Percentiles rank a stretch among this genome's conserved stretches.
phyloP scores from a whole-genome alignment of 2,888 invertebrate genomes.

The Molanna angustata region DNA sequence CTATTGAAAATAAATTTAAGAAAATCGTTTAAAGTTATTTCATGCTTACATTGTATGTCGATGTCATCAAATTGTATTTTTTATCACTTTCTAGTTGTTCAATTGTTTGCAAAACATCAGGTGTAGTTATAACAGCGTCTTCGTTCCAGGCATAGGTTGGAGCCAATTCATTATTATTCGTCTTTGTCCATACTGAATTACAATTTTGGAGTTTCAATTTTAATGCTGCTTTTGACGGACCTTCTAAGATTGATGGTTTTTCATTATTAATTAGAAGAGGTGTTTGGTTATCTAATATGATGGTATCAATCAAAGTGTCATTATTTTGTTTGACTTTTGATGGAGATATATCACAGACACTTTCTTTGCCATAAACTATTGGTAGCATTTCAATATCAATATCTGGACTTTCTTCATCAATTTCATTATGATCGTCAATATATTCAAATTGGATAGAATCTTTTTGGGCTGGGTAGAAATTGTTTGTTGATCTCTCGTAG shows the following conservation, averaged over 20 bases:
- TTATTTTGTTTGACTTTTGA: slow-evolving; percentile 17
- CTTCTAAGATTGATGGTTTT: neutral
- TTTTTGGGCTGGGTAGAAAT: neutral
- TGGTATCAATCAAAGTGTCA: slow-evolving; percentile 15
- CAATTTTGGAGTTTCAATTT: too few species aligned
- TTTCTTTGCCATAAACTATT: slow-evolving; percentile 9
- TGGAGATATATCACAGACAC: neutral
- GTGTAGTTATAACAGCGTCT: slow-evolving; percentile 43
- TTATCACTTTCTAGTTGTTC: slow-evolving; percentile 51
- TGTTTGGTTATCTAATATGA: slow-evolving; percentile 15
- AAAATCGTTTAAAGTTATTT: too few species aligned
- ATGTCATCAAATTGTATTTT: slow-evolving; percentile 1
- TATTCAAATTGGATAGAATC: neutral
- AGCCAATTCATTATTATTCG: too few species aligned
- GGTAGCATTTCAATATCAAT: neutral
- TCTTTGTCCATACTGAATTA: slow-evolving; percentile 9
- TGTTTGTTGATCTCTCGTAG: neutral
- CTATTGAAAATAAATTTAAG: too few species aligned
- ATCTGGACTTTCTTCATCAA: too few species aligned
- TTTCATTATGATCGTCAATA: too few species aligned
- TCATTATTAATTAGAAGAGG: neutral
- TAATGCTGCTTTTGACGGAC: neutral
- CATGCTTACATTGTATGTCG: slow-evolving; percentile 15
- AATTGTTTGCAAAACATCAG: slow-evolving; percentile 48
- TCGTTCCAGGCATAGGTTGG: neutral